Conservation (phyloP, 2,797 vertebrate genomes). For the Poecilia wingei region DNA sequence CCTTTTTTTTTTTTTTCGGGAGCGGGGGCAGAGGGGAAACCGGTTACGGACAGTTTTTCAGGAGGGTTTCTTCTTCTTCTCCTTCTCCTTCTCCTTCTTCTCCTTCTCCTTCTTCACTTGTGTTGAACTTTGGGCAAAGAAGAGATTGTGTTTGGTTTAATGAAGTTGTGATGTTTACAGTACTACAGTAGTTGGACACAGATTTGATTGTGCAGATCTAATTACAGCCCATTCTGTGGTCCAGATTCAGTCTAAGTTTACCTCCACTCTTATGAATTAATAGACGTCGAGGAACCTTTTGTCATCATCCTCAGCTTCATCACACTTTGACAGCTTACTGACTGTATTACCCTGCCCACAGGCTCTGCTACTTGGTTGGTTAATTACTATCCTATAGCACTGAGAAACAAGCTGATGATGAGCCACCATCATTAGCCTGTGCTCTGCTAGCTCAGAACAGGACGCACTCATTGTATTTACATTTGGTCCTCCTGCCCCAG, state of each 20-base stretch:
- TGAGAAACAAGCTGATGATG: too few species aligned
- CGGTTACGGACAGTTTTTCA: constrained; percentile 54
- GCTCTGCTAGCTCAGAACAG: too few species aligned
- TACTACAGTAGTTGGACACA: not conserved
- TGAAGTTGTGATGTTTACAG: constrained; percentile 24
- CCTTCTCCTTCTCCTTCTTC: too few species aligned
- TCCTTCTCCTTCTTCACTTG: not conserved
- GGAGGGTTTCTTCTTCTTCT: constrained; percentile 13
- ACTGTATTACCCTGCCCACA: not conserved
- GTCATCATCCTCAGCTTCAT: not conserved
- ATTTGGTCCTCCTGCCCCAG: too few species aligned
- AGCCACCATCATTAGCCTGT: too few species aligned
- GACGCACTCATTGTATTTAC: too few species aligned
- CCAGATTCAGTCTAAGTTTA: not conserved
- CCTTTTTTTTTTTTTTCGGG: constrained; percentile 7
- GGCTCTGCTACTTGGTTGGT: not conserved
- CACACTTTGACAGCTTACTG: not conserved
- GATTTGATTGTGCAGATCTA: constrained; percentile 3
- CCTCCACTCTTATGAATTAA: not conserved
- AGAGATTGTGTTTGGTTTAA: constrained; percentile 27
- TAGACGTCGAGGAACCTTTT: not conserved
- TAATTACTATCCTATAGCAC: not conserved
- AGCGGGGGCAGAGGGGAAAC: constrained; percentile 35
- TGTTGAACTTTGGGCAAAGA: constrained; percentile 26
- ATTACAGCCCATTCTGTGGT: not conserved